phyloP scores from a whole-genome alignment of 2,113 vertebrate genomes.

The Trochalopteron elliotii region DNA sequence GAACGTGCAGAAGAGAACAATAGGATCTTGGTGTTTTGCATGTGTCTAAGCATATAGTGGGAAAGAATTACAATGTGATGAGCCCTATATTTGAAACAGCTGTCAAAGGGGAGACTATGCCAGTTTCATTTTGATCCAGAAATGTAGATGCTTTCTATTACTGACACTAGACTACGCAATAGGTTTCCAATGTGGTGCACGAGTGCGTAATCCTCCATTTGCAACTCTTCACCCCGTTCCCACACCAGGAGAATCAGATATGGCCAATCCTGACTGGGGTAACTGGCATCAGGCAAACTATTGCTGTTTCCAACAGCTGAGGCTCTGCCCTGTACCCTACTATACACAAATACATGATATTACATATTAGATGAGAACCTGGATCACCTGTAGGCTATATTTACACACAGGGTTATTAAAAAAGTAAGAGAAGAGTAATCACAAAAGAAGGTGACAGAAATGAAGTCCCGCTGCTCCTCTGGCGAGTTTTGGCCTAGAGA shows the following conservation, averaged over 20 bases:
- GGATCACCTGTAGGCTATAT: conserved; percentile 41
- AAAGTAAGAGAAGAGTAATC: conserved; percentile 13
- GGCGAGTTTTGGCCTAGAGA: conserved; percentile 68
- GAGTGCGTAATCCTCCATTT: conserved; percentile 41
- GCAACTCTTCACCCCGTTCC: conserved; percentile 29
- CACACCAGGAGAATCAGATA: conserved; percentile 7
- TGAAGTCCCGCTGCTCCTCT: background rate
- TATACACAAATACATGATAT: background rate
- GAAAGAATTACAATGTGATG: conserved; percentile 57
- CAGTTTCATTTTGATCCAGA: conserved; percentile 52
- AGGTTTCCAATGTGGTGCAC: conserved; percentile 32
- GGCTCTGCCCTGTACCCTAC: background rate
- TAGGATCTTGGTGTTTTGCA: conserved; percentile 25
- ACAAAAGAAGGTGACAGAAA: background rate
- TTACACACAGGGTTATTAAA: background rate
- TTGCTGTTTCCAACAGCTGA: conserved; percentile 4
- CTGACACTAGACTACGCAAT: conserved; percentile 43
- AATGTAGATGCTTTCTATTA: conserved; percentile 55
- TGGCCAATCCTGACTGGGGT: background rate
- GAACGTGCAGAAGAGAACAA: conserved; percentile 43
- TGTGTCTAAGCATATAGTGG: conserved; percentile 38
- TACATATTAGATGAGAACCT: background rate
- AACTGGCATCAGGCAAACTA: background rate
- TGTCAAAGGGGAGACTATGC: conserved; percentile 34
- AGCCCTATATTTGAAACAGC: conserved; percentile 61